Percentiles rank a stretch among this genome's conserved stretches.
These are phyloP conservation scores for Speoplatyrhinus poulsoni DNA, from an alignment of 2,113 vertebrate genomes.

Conservation along the genomic window DNA sequence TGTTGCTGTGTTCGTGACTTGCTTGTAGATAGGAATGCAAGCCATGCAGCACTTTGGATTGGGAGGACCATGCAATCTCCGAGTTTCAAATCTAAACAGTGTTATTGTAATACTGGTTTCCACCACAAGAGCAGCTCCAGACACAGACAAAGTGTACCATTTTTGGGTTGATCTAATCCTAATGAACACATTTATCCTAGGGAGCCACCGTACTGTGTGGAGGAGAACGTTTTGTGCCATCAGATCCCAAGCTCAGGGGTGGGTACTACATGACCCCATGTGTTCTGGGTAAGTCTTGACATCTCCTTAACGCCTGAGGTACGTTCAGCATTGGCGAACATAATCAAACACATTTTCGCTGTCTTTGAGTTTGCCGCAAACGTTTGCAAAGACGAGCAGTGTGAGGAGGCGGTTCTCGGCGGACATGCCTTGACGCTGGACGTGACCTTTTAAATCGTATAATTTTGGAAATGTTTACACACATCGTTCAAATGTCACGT, in stretches of 20 bases:
- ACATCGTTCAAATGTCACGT: background rate
- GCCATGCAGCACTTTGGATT: too few relatives aligned
- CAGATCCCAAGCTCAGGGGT: constrained; percentile 84
- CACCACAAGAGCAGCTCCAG: too few relatives aligned
- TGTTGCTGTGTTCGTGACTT: too few relatives aligned
- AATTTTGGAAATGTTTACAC: background rate
- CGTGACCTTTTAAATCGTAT: too few relatives aligned
- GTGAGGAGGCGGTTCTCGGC: background rate
- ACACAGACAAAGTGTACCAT: background rate
- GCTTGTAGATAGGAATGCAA: background rate
- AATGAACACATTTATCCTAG: constrained; percentile 61
- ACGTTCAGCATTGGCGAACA: background rate
- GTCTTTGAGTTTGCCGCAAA: background rate
- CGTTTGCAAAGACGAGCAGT: background rate
- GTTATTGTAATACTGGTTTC: background rate
- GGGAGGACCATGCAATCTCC: too few relatives aligned
- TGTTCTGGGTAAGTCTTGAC: constrained; percentile 80
- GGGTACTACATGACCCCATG: constrained; percentile 95
- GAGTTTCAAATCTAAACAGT: background rate
- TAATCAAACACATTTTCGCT: background rate
- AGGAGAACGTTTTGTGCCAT: constrained; percentile 81
- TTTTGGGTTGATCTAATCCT: background rate
- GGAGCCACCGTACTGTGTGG: constrained; percentile 90
- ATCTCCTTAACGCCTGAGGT: background rate
- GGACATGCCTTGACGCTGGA: too few relatives aligned